A percentile compares a stretch with the other conserved stretches of the same genome.
Evolutionary conservation across 2,113 vertebrate species (phyloP).

Genomic region (Microcebus jonahi): DNA sequence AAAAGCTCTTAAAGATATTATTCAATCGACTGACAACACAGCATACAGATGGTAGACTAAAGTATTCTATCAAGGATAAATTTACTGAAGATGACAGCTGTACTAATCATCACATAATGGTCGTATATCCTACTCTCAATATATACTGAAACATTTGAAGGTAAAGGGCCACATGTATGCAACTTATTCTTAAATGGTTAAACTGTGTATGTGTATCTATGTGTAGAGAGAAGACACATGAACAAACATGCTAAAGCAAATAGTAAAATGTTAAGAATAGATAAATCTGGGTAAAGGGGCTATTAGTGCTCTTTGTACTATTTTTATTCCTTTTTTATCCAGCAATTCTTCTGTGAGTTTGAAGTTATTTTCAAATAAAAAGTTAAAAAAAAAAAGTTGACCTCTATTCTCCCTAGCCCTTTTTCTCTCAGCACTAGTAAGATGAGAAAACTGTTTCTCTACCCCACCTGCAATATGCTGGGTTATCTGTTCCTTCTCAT

Average conservation of each 20-base stretch:
- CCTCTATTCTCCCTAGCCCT: neutral
- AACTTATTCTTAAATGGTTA: neutral
- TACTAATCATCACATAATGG: neutral
- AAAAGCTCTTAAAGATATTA: neutral
- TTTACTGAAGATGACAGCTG: neutral
- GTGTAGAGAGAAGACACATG: neutral
- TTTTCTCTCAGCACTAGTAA: neutral
- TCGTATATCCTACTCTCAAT: neutral
- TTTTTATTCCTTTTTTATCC: slow-evolving; percentile 29
- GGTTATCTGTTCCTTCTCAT: slow-evolving; percentile 93
- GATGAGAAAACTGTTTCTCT: neutral
- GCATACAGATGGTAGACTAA: neutral
- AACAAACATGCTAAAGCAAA: neutral
- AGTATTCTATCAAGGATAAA: neutral
- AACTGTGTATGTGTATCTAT: rapidly evolving
- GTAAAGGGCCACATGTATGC: neutral
- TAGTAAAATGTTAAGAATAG: neutral
- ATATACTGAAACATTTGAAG: neutral
- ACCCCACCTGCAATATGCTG: slow-evolving; percentile 91
- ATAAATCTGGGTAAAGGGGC: neutral
- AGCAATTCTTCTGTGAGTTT: neutral
- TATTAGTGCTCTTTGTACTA: neutral
- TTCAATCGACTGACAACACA: neutral
- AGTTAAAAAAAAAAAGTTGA: neutral
- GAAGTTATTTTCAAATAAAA: slow-evolving; percentile 49